Percentiles rank a stretch among this genome's conserved stretches.
Evolutionary conservation across 2,888 invertebrate species (phyloP).

Genomic region (Microctonus hyperodae): DNA sequence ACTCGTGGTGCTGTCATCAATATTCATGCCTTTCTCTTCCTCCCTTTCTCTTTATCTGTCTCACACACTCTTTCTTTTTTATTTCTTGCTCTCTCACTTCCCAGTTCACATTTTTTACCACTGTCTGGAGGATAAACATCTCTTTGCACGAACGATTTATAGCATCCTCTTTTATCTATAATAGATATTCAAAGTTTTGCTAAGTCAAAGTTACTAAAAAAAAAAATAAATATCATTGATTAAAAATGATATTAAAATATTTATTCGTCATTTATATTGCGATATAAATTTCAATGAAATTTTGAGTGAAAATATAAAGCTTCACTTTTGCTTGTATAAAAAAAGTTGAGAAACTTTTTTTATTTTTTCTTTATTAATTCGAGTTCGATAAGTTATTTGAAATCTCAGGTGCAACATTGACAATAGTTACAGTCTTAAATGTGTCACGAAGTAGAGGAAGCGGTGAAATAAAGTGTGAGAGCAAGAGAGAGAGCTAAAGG

Average conservation of each 20-base stretch:
- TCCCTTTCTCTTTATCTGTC: neutral
- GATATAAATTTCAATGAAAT: neutral
- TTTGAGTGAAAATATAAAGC: neutral
- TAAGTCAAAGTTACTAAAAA: too few relatives aligned
- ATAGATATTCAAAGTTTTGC: too few relatives aligned
- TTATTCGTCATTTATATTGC: neutral
- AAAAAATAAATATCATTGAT: too few relatives aligned
- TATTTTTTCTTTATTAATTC: neutral
- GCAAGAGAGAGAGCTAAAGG: neutral
- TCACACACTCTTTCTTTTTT: neutral
- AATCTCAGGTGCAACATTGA: neutral
- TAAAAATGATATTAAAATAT: neutral
- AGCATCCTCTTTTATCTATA: too few relatives aligned
- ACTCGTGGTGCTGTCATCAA: neutral
- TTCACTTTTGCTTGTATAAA: neutral
- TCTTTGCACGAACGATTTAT: too few relatives aligned
- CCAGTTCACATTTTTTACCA: neutral
- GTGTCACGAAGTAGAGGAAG: neutral
- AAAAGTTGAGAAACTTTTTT: neutral
- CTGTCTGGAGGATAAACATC: too few relatives aligned
- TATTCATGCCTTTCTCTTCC: neutral
- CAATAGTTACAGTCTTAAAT: neutral
- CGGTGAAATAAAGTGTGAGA: neutral
- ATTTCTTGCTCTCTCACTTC: neutral
- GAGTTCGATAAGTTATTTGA: neutral